A percentile compares a stretch with the other conserved stretches of the same genome.
These are phyloP conservation scores for Latrodectus elegans DNA, from an alignment of 2,888 invertebrate species.

Conservation along the genomic window DNA sequence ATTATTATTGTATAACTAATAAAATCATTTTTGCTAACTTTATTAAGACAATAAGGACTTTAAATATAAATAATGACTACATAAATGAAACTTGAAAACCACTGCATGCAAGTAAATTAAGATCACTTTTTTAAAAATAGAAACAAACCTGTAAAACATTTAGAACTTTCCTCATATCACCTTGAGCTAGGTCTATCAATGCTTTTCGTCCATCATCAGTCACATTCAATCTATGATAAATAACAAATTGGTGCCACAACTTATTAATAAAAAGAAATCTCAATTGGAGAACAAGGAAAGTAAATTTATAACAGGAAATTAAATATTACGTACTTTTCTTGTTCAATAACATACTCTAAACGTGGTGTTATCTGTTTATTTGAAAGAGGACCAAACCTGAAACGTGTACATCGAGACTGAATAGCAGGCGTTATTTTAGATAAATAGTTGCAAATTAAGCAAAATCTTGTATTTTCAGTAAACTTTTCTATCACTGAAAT, in stretches of 20 bases:
- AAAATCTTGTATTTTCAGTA: slow-evolving; percentile 98
- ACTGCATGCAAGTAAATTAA: no score
- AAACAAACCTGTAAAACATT: slow-evolving; percentile 87
- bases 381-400: slow-evolving; percentile 93
- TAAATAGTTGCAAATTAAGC: slow-evolving; percentile 98
- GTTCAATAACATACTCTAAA: slow-evolving; percentile 86
- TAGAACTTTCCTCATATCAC: slow-evolving; percentile 98
- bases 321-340: slow-evolving; percentile 82
- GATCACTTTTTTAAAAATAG: not conserved
- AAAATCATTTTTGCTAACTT: no score
- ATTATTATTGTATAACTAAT: no score
- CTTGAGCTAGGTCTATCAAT: slow-evolving; percentile 89
- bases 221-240: slow-evolving; percentile 82
- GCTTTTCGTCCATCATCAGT: slow-evolving; percentile 93
- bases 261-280: not conserved
- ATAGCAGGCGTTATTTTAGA: slow-evolving; percentile 99
- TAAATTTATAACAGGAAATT: not conserved
- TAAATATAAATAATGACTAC: no score
- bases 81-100: no score
- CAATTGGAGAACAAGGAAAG: not conserved
- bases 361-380: slow-evolving; percentile 91
- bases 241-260: not conserved
- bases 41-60: no score
- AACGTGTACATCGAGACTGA: slow-evolving; percentile 97
- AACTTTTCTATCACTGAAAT: slow-evolving; percentile 97